A percentile compares a stretch with the other conserved stretches of the same genome.
phyloP scores from a whole-genome alignment of 2,888 invertebrate species.

The Metalampra italica region DNA sequence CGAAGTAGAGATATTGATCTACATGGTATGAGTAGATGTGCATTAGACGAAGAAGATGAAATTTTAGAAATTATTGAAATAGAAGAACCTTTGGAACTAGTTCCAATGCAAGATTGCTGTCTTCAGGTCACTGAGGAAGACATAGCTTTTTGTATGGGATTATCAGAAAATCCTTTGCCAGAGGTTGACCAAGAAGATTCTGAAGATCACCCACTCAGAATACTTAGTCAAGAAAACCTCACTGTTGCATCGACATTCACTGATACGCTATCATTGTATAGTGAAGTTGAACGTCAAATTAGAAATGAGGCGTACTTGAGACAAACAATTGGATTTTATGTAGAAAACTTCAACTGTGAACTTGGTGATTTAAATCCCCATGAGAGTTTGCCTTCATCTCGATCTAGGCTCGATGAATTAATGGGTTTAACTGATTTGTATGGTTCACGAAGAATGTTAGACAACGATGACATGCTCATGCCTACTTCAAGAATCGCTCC shows the following conservation, averaged over 20 bases:
- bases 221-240: conserved; percentile 93
- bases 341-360: conserved; percentile 68
- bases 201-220: conserved; percentile 91
- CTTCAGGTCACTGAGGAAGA: conserved; percentile 96
- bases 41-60: conserved; percentile 80
- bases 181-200: conserved; percentile 84
- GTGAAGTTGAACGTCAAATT: conserved; percentile 82
- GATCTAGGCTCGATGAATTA: conserved; percentile 86
- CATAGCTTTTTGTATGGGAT: conserved; percentile 91
- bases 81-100: conserved; percentile 88
- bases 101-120: conserved; percentile 91
- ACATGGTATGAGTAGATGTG: conserved; percentile 70
- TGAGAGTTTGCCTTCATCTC: conserved; percentile 66
- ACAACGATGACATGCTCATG: conserved; percentile 79
- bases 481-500: conserved; percentile 77
- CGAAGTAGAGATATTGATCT: conserved; percentile 75
- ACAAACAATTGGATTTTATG: conserved; percentile 75
- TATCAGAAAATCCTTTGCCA: conserved; percentile 82
- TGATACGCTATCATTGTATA: conserved; percentile 83
- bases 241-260: conserved; percentile 94
- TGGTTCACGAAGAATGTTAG: conserved; percentile 86
- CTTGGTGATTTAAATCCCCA: conserved; percentile 63
- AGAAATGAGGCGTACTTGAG: conserved; percentile 80
- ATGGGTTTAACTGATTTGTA: conserved; percentile 90
- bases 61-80: conserved; percentile 89